phyloP scores from a whole-genome alignment of 2,797 vertebrate species.

The Eospalax fontanierii region DNA sequence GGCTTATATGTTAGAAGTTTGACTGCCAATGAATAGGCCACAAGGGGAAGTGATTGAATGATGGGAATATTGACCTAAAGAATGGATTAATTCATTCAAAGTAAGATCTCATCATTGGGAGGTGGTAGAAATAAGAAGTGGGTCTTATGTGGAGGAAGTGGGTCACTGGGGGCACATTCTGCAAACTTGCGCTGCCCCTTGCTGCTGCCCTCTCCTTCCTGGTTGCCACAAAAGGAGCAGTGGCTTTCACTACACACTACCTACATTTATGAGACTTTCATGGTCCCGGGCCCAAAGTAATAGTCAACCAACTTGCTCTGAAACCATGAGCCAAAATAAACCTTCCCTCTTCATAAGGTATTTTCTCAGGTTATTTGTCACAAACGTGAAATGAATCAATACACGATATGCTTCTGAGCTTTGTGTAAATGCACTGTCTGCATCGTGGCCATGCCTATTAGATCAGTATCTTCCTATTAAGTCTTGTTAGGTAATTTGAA shows the following conservation, averaged over 20 bases:
- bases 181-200: neutral
- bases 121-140: neutral
- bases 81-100: neutral
- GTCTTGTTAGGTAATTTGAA: slow-evolving; percentile 6
- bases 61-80: neutral
- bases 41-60: neutral
- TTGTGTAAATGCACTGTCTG: slow-evolving; percentile 1
- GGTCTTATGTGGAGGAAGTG: neutral
- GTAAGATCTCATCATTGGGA: neutral
- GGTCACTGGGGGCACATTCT: neutral
- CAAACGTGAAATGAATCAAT: neutral
- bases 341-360: neutral
- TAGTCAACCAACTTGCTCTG: neutral
- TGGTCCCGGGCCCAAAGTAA: neutral
- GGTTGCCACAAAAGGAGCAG: neutral
- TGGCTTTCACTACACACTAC: neutral
- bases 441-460: neutral
- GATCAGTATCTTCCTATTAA: neutral
- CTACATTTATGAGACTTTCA: too few species aligned
- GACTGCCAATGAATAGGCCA: neutral
- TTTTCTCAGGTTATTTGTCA: neutral
- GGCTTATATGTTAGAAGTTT: neutral
- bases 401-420: neutral
- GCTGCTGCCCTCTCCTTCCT: neutral
- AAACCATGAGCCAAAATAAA: neutral